A percentile compares a stretch with the other conserved stretches of the same genome.
Evolutionary conservation across 2,888 invertebrate species (phyloP).

Genomic region (Pandemis heparana): DNA sequence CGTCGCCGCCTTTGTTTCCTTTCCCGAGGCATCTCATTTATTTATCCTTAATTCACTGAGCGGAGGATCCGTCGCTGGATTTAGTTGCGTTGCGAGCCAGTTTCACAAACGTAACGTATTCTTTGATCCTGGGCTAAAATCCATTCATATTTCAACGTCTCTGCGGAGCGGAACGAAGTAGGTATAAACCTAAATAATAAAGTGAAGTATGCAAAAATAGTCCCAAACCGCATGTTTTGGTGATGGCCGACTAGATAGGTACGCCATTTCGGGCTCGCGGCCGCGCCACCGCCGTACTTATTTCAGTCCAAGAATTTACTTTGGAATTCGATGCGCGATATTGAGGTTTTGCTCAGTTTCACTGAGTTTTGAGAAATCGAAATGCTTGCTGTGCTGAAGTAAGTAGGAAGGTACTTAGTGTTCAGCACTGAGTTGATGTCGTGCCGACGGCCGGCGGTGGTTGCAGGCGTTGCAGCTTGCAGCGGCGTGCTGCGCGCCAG

Average conservation of each 20-base stretch:
- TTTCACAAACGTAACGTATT: not conserved
- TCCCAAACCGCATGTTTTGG: too few species aligned
- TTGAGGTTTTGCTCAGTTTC: conserved; percentile 6
- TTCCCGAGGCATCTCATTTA: conserved; percentile 2
- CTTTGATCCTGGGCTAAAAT: not conserved
- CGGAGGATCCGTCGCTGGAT: not conserved
- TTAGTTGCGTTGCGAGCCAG: not conserved
- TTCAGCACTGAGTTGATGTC: not conserved
- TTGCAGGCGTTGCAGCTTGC: too few species aligned
- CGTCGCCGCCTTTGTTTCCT: not conserved
- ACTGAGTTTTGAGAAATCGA: conserved; percentile 8
- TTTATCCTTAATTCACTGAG: not conserved
- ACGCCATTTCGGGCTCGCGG: conserved; percentile 4
- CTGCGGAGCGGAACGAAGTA: too few species aligned
- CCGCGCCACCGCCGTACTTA: conserved; percentile 4
- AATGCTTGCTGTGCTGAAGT: not conserved
- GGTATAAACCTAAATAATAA: too few species aligned
- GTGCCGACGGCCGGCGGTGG: not conserved
- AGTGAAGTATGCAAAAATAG: too few species aligned
- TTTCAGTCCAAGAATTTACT: conserved; percentile 23
- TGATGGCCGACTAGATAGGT: too few species aligned
- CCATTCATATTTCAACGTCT: too few species aligned
- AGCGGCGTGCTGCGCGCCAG: not conserved
- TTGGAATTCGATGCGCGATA: conserved; percentile 24
- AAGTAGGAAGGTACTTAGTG: too few species aligned